Evolutionary conservation across 2,888 invertebrate genomes (phyloP), one percentile per base, ranked within the genome.

Genomic region (Drosophila fulvimacula): DNA sequence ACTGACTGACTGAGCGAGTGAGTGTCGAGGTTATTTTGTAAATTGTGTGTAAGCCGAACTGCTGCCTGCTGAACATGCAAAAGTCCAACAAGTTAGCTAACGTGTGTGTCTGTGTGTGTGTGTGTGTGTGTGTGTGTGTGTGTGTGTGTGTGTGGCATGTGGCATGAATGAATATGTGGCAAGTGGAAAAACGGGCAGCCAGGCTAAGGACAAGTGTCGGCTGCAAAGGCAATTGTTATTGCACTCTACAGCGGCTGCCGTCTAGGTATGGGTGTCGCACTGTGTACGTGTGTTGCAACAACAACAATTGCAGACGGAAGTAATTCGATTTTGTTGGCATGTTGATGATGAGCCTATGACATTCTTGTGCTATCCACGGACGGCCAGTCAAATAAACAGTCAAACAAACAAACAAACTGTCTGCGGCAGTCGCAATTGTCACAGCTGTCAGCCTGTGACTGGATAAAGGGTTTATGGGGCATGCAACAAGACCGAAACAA

Each of bases 41-140:
- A 85, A 88, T 75, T 82, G 77, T 86, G 88, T 83, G 88, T 88
- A 80, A 84, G 86, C 81, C 83, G 68, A 80, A 86, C 83, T 78
- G 86, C 88, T 76, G 83, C 75, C 68, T 79, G 71, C 51, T 64
- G 77, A 67, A 69, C 85, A 84, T 58, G 72, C 68, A 77, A 73
- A 69, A 83, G 82, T 76, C 82, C 84, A 83, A 81, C 82, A 83
- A 83, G 88, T 83, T 83, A 68, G 66, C 69, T 24, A 17, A n/a
- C 24, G 52, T 52, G 36, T 52, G 66, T 32, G n/a, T n/a, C n/a
- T n/a, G n/a, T n/a, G n/a, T n/a, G 11, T 34, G 15, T 34, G 32
- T 34, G 69, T 67, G 49, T 64, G 66, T 10, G 41, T 44, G 44
- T 27, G 24, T 24, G 70, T n/a, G 27, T 24, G 34, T 34, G 69